Conservation (phyloP, 1,140 invertebrate species). For the Tetraneura akinire region DNA sequence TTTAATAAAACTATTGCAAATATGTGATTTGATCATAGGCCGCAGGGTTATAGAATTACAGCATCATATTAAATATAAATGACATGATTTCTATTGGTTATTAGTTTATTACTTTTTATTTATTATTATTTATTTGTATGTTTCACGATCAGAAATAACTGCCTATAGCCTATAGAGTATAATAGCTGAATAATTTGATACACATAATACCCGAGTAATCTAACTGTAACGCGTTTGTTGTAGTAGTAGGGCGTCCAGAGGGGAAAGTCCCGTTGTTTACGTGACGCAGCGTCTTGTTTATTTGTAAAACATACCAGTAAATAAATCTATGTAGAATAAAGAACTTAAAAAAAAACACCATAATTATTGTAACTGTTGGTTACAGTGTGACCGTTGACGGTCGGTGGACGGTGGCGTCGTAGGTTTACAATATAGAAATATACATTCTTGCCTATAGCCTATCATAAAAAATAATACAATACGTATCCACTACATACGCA, state of each 20-base stretch:
- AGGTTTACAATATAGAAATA: background rate
- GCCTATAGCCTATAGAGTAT: too few species aligned
- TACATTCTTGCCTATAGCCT: too few species aligned
- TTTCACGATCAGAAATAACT: background rate
- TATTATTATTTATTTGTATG: background rate
- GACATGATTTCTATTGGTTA: slow-evolving; percentile 31
- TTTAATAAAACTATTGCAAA: background rate
- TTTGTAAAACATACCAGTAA: background rate
- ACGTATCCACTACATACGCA: too few species aligned
- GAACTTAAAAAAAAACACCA: background rate
- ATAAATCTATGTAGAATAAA: background rate
- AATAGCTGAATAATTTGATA: too few species aligned
- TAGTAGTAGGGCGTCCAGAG: background rate
- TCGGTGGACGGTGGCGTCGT: background rate
- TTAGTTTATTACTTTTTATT: too few species aligned
- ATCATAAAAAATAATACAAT: too few species aligned
- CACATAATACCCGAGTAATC: too few species aligned
- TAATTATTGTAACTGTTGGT: slow-evolving; percentile 43
- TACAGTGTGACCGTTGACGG: slow-evolving; percentile 29
- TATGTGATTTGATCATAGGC: background rate
- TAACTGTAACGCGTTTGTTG: background rate
- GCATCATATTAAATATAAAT: too few species aligned
- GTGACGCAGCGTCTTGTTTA: background rate
- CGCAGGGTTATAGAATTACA: too few species aligned
- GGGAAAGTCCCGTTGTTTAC: slow-evolving; percentile 45